phyloP scores from a whole-genome alignment of 1,140 invertebrate species.

The Prorops nasuta region DNA sequence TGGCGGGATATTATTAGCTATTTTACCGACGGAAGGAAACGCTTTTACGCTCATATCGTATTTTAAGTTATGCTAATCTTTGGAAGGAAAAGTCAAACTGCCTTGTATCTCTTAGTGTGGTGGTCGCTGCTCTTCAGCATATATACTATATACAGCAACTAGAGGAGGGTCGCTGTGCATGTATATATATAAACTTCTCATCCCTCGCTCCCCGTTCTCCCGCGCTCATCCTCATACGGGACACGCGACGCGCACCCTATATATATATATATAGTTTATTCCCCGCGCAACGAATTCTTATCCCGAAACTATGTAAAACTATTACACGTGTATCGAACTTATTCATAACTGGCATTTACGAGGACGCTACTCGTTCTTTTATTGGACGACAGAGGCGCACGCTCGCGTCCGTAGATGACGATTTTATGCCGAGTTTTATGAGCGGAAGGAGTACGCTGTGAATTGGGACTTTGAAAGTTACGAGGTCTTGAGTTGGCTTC shows the following conservation, averaged over 20 bases:
- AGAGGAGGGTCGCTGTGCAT: too few relatives aligned
- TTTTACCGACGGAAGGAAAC: slow-evolving; percentile 28
- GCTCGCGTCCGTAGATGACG: slow-evolving; percentile 35
- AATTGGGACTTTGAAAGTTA: slow-evolving; percentile 28
- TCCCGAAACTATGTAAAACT: neutral
- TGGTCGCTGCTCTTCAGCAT: too few relatives aligned
- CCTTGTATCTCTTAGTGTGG: too few relatives aligned
- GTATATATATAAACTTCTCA: too few relatives aligned
- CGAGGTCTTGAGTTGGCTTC: neutral
- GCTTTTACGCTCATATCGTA: slow-evolving; percentile 37
- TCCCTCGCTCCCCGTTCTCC: too few relatives aligned
- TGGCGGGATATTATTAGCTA: slow-evolving; percentile 28
- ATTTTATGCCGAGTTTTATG: slow-evolving; percentile 51
- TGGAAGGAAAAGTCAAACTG: slow-evolving; percentile 17
- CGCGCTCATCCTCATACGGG: too few relatives aligned
- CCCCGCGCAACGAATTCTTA: too few relatives aligned
- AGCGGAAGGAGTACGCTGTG: slow-evolving; percentile 41
- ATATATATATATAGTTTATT: neutral
- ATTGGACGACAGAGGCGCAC: slow-evolving; percentile 27
- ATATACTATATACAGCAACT: too few relatives aligned
- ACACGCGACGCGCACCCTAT: slow-evolving; percentile 1
- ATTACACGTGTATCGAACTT: slow-evolving; percentile 41
- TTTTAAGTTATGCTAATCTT: slow-evolving; percentile 50
- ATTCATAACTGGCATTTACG: slow-evolving; percentile 47
- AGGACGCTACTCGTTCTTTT: slow-evolving; percentile 38